Evolutionary conservation across 1,140 invertebrate species (phyloP), one percentile per base, ranked within the genome.

Genomic region (Aphelinus certus): DNA sequence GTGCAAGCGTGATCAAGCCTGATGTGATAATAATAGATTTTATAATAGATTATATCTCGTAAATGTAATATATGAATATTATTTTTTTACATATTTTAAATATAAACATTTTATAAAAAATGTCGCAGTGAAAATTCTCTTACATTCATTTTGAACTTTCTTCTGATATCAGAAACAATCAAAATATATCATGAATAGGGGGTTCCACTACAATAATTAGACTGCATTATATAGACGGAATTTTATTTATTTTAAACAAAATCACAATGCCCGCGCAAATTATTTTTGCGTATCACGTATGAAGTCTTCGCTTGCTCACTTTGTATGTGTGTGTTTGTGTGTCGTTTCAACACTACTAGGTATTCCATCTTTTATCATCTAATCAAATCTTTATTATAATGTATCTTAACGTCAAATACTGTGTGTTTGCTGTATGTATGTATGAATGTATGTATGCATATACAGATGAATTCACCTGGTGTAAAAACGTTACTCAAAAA

Each of bases 231-330:
- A 83, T 80, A 81, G 82, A 83, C 82, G 82, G 82, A 83, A 80
- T 81, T 83, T 81, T 81, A 81, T 83, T 83, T 79, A 83, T 81
- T 81, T 81, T 81, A 83, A 83, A 81, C 79, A 80, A 83, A 83
- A 83, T 83, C 82, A 83, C 80, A 83, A 83, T 83, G 80, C 82
- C 80, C 78, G 82, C 82, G 79, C 79, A 83, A 83, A 81, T 83
- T 80, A 80, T 81, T 81, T 80, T 81, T 78, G 80, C 80, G 81
- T 81, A 83, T 83, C 80, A 81, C 80, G 77, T 81, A 76, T 76
- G 60, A 75, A 76, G 75, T 76, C 75, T 76, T 76, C 69, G 69
- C 68, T 71, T 72, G 69, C 69, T 76, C 75, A 71, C 75, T 76
- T 76, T 76, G 78, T 81, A 79, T 80, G 78, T 80, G 77, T 80